These are phyloP conservation scores for Aphelinus certus DNA, from an alignment of 1,140 invertebrate species.

Conservation along the genomic window DNA sequence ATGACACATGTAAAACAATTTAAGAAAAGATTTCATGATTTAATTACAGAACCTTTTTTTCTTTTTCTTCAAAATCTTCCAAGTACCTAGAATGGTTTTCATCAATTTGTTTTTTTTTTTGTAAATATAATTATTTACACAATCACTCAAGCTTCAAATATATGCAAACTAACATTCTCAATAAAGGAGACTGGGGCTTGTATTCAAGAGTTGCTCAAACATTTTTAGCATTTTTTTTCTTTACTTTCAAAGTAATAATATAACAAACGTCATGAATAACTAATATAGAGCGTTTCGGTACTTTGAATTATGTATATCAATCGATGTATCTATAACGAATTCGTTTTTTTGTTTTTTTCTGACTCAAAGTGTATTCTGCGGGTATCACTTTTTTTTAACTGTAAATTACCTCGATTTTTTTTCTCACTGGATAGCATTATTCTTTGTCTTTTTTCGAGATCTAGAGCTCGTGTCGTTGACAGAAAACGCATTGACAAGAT, in stretches of 20 bases:
- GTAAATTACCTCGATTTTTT: constrained; percentile 32
- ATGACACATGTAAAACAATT: constrained; percentile 36
- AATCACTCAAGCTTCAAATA: constrained; percentile 58
- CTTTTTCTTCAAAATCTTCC: constrained; percentile 26
- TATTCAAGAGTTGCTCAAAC: constrained; percentile 49
- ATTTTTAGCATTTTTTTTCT: constrained; percentile 43
- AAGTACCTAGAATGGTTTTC: constrained; percentile 41
- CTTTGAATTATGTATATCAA: constrained; percentile 45
- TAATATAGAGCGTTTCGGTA: constrained; percentile 51
- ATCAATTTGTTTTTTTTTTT: constrained; percentile 59
- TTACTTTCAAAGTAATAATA: constrained; percentile 47
- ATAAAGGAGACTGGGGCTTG: constrained; percentile 45
- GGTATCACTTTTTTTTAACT: constrained; percentile 26
- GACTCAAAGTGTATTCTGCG: constrained; percentile 42
- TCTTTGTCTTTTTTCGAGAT: constrained; percentile 40
- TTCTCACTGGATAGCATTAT: constrained; percentile 38
- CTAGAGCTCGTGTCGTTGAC: constrained; percentile 26
- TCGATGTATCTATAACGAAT: constrained; percentile 48
- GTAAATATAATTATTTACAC: constrained; percentile 64
- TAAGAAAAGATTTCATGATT: constrained; percentile 30
- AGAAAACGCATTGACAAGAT: constrained; percentile 24
- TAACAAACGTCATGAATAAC: constrained; percentile 56
- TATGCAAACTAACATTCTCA: constrained; percentile 52
- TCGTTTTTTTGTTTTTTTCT: too few species aligned
- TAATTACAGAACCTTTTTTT: constrained; percentile 31